phyloP scores from a whole-genome alignment of 2,888 invertebrate genomes.

The Agriopis aurantiaria region DNA sequence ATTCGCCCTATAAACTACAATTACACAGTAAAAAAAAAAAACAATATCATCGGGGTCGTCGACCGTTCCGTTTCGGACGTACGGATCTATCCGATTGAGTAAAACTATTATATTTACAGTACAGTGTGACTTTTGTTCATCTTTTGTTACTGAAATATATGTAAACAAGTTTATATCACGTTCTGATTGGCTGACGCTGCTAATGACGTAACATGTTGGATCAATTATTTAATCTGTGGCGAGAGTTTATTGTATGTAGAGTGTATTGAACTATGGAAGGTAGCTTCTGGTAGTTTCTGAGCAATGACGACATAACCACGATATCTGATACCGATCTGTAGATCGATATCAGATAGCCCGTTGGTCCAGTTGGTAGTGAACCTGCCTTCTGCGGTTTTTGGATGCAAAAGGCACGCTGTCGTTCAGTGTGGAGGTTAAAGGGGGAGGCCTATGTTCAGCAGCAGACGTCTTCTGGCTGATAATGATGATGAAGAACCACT shows the following conservation, averaged over 20 bases:
- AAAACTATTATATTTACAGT: conserved; percentile 3
- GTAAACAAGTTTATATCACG: conserved; percentile 14
- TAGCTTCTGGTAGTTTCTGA: background rate
- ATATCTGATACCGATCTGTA: too few species aligned
- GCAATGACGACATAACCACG: background rate
- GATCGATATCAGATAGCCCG: too few species aligned
- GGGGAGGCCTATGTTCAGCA: too few species aligned
- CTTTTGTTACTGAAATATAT: conserved; percentile 13
- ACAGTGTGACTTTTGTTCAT: conserved; percentile 16
- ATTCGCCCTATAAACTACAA: background rate
- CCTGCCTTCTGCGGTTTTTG: too few species aligned
- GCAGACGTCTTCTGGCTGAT: too few species aligned
- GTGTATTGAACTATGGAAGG: conserved; percentile 6
- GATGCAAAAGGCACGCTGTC: background rate
- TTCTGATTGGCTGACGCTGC: background rate
- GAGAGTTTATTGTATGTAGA: background rate
- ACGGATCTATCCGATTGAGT: background rate
- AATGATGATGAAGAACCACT: too few species aligned
- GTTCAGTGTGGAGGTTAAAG: background rate
- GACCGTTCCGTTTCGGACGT: conserved; percentile 1
- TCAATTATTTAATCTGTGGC: background rate
- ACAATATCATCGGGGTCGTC: conserved; percentile 25
- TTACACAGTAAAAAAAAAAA: conserved; percentile 1
- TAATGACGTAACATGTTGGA: conserved; percentile 6
- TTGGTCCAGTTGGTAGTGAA: too few species aligned